Percentiles rank a stretch among this genome's conserved stretches.
These are phyloP conservation scores for Myotis myotis DNA, from an alignment of 2,797 vertebrate genomes.

Conservation along the genomic window DNA sequence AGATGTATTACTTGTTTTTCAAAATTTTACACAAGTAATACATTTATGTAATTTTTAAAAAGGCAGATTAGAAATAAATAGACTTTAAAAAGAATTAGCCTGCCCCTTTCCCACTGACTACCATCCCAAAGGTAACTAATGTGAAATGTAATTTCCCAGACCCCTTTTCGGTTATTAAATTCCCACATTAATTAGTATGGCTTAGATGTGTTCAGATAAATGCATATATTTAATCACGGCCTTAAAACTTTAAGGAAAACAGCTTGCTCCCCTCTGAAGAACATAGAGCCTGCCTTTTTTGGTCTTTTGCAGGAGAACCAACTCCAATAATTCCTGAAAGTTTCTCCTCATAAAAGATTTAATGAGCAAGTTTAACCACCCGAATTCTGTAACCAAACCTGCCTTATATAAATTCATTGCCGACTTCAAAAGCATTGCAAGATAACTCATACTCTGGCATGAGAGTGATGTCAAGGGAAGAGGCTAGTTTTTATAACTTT, in stretches of 20 bases:
- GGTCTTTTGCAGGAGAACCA: not conserved
- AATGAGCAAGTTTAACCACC: slow-evolving; percentile 13
- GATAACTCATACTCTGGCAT: not conserved
- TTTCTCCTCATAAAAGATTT: slow-evolving; percentile 65
- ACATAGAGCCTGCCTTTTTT: slow-evolving; percentile 44
- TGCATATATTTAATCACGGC: not conserved
- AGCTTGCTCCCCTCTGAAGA: not conserved
- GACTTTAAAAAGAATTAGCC: not conserved
- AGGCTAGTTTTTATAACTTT: not conserved
- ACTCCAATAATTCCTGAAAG: slow-evolving; percentile 35
- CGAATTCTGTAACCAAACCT: not conserved
- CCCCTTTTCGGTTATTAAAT: not conserved
- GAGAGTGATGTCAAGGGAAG: accelerated
- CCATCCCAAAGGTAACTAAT: not conserved
- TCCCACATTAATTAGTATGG: not conserved
- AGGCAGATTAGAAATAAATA: not conserved
- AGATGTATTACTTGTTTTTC: not conserved
- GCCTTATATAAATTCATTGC: slow-evolving; percentile 39
- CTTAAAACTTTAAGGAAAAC: not conserved
- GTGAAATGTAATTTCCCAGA: not conserved
- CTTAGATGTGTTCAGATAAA: not conserved
- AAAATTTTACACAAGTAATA: not conserved
- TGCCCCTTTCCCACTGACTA: not conserved
- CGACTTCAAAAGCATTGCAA: not conserved
- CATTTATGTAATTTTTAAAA: not conserved